Conservation (phyloP, 2,888 invertebrate species). For the Lacanobia wlatinum region DNA sequence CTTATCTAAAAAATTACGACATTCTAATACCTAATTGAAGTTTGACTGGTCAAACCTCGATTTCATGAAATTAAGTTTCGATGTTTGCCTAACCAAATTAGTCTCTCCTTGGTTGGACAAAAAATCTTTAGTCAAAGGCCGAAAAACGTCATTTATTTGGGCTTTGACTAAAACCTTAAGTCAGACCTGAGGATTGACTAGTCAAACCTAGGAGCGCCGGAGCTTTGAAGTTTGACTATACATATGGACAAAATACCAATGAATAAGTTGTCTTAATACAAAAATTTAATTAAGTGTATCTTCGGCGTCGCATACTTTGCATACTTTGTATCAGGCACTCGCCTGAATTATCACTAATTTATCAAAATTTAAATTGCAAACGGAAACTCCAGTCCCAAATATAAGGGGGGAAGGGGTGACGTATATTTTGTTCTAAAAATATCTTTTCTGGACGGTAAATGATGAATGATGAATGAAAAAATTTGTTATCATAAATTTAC, state of each 20-base stretch:
- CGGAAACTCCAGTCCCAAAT: conserved; percentile 34
- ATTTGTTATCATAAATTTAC: conserved; percentile 76
- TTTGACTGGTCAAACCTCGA: too few relatives aligned
- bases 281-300: conserved; percentile 11
- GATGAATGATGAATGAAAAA: conserved; percentile 69
- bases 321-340: conserved; percentile 38
- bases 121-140: too few relatives aligned
- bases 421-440: conserved; percentile 68
- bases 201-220: too few relatives aligned
- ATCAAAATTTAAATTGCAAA: conserved; percentile 64
- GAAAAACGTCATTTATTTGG: too few relatives aligned
- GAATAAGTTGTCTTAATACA: not conserved
- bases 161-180: too few relatives aligned
- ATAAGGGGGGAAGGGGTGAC: not conserved
- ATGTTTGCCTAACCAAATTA: too few relatives aligned
- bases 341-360: conserved; percentile 60
- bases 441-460: conserved; percentile 51
- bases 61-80: too few relatives aligned
- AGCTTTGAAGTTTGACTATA: too few relatives aligned
- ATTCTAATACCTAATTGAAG: too few relatives aligned
- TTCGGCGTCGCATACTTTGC: conserved; percentile 20
- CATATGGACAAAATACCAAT: not conserved
- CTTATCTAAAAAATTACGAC: too few relatives aligned
- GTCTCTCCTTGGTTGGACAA: too few relatives aligned
- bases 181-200: too few relatives aligned